These are phyloP conservation scores for Ferrisia virgata DNA, from an alignment of 2,888 invertebrate genomes.

Conservation along the genomic window DNA sequence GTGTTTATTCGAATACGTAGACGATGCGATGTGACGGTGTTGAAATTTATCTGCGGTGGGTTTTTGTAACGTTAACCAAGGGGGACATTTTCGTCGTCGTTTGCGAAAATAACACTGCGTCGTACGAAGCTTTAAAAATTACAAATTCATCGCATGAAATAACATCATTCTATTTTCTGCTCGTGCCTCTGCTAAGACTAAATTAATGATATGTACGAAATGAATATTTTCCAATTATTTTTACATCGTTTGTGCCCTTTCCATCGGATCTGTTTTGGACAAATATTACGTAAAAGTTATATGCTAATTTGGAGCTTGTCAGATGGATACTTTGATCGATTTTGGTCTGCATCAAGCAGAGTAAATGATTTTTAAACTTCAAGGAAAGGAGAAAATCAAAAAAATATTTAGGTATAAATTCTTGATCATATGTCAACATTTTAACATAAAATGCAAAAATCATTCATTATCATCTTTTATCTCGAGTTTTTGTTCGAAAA, in stretches of 20 bases:
- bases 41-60: not conserved
- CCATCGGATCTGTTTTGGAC: no score
- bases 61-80: not conserved
- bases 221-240: not conserved
- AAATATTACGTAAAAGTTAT: no score
- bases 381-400: not conserved
- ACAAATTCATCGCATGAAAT: not conserved
- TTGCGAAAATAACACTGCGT: not conserved
- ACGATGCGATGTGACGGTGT: not conserved
- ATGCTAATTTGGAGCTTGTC: no score
- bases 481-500: no score
- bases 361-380: not conserved
- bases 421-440: no score
- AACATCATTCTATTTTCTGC: not conserved
- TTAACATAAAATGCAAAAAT: no score
- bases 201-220: not conserved
- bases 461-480: no score
- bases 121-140: not conserved
- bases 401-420: no score
- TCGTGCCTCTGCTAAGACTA: not conserved
- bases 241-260: not conserved
- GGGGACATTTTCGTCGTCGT: not conserved
- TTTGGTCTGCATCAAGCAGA: no score
- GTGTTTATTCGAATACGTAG: no score
- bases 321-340: no score